phyloP scores from a whole-genome alignment of 2,113 vertebrate genomes.

The Rattus rattus region DNA sequence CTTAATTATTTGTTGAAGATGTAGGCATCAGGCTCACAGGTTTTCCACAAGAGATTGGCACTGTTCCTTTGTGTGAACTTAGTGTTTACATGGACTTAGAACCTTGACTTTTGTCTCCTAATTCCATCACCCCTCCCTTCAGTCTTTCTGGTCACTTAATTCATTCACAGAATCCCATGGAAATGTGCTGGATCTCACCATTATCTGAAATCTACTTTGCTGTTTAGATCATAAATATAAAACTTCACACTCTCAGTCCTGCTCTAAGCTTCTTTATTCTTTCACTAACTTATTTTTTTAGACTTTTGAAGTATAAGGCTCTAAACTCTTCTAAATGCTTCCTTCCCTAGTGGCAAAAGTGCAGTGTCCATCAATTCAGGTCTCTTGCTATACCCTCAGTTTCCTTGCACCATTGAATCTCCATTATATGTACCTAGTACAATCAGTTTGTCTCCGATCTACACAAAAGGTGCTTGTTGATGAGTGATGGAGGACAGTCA shows the following conservation, averaged over 20 bases:
- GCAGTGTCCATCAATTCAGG: background rate
- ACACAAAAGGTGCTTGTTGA: background rate
- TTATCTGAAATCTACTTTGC: constrained; percentile 16
- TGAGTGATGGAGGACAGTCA: constrained; percentile 1
- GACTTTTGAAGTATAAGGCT: background rate
- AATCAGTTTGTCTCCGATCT: constrained; percentile 38
- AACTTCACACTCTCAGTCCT: background rate
- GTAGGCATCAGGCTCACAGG: background rate
- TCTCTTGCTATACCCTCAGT: background rate
- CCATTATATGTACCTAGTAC: background rate
- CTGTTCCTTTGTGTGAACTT: background rate
- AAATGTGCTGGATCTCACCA: background rate
- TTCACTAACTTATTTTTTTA: background rate
- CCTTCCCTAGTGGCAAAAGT: background rate
- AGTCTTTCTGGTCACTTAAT: background rate
- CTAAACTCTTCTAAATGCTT: constrained; percentile 9
- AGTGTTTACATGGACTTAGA: background rate
- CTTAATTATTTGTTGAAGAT: background rate
- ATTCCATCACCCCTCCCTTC: background rate
- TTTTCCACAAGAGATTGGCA: background rate
- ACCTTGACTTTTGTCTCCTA: background rate
- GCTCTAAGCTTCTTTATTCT: background rate
- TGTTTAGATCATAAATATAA: constrained; percentile 19
- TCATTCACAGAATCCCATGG: background rate
- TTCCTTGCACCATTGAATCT: constrained; percentile 31